Conservation (phyloP, 2,113 vertebrate genomes). For the Paramisgurnus dabryanus region DNA sequence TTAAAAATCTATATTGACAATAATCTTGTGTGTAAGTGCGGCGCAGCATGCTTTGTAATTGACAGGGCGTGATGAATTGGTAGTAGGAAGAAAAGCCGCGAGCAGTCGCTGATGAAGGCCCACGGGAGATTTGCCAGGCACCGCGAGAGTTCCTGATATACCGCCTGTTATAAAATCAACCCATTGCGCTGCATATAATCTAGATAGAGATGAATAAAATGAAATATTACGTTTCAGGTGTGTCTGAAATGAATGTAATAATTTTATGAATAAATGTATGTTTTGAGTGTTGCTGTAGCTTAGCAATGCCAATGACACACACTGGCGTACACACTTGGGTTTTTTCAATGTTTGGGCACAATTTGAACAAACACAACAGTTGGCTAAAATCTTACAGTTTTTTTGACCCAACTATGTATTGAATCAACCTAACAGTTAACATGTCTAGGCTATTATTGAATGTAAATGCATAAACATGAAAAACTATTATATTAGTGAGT, state of each 20-base stretch:
- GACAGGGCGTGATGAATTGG: constrained; percentile 71
- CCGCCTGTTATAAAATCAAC: neutral
- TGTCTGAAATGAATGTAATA: neutral
- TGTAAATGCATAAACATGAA: no score
- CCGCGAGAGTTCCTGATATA: neutral
- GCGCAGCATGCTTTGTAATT: constrained; percentile 66
- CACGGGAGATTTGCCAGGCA: constrained; percentile 5
- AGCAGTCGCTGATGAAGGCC: neutral
- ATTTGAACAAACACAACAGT: no score
- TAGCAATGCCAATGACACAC: no score
- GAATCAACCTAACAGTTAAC: no score
- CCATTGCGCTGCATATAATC: neutral
- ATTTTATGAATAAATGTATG: neutral
- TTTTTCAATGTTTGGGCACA: no score
- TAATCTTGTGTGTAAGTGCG: constrained; percentile 72
- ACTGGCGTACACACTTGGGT: no score
- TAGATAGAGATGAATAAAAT: neutral
- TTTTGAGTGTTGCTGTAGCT: no score
- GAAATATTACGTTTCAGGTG: neutral
- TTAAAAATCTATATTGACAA: constrained; percentile 77
- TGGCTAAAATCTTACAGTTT: no score
- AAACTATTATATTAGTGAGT: neutral
- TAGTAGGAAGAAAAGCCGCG: constrained; percentile 45
- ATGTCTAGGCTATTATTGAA: no score
- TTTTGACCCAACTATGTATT: no score